phyloP scores from a whole-genome alignment of 2,888 invertebrate genomes.

The Xanthia icteritia region DNA sequence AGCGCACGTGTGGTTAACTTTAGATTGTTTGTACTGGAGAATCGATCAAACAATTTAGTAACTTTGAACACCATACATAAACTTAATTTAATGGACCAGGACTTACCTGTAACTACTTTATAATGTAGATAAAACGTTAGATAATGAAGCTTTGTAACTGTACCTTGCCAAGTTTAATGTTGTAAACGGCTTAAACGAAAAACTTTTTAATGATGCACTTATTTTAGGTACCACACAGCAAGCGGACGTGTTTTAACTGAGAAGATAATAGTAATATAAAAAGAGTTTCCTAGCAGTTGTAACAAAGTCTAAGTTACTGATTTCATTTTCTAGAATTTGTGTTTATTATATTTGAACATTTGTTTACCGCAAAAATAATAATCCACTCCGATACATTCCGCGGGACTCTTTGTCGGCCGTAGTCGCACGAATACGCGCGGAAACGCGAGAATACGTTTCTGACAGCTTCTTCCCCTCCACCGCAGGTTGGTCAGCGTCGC shows the following conservation, averaged over 20 bases:
- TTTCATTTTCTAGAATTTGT: background rate
- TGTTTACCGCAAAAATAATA: background rate
- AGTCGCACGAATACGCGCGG: background rate
- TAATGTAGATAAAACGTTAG: background rate
- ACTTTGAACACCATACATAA: conserved; percentile 5
- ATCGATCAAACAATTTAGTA: conserved; percentile 25
- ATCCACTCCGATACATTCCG: background rate
- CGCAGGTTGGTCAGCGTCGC: too few species aligned
- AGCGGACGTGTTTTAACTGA: background rate
- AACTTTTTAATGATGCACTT: background rate
- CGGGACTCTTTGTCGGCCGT: too few species aligned
- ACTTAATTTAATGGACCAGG: background rate
- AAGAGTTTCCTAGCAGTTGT: background rate
- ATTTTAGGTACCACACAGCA: background rate
- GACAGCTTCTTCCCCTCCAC: background rate
- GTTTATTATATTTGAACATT: conserved; percentile 1
- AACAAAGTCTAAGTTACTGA: background rate
- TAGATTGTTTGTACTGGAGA: conserved; percentile 21
- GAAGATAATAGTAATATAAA: background rate
- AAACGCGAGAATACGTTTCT: background rate
- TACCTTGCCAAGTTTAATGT: background rate
- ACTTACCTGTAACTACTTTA: background rate
- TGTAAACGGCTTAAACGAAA: background rate
- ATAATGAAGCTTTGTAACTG: background rate
- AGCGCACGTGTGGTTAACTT: conserved; percentile 5